phyloP scores from a whole-genome alignment of 2,113 vertebrate species.

The Actenoides hombroni region DNA sequence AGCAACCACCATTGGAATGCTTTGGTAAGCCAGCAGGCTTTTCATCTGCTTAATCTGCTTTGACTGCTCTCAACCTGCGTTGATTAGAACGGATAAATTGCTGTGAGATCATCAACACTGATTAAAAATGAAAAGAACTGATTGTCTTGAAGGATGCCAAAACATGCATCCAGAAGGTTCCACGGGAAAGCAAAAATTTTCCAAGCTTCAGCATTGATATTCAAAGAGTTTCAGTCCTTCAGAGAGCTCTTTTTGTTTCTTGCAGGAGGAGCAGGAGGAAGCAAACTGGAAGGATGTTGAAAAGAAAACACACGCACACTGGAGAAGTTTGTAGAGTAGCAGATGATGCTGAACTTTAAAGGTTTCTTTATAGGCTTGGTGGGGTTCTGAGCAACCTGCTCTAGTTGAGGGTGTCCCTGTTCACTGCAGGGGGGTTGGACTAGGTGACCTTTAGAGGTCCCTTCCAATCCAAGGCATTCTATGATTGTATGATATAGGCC shows the following conservation, averaged over 20 bases:
- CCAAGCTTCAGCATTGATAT: not conserved
- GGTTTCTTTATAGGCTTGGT: not conserved
- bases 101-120: conserved; percentile 15
- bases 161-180: not conserved
- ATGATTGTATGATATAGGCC: too few relatives aligned
- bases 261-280: not conserved
- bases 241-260: not conserved
- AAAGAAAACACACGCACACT: not conserved
- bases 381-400: too few relatives aligned
- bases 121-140: conserved; percentile 31
- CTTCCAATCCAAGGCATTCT: too few relatives aligned
- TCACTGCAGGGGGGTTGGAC: too few relatives aligned
- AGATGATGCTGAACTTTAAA: not conserved
- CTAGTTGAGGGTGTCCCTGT: too few relatives aligned
- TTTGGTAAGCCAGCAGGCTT: conserved; percentile 36
- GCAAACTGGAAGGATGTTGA: not conserved
- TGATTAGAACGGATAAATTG: conserved; percentile 54
- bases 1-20: not conserved
- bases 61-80: not conserved
- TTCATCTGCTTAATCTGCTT: conserved; percentile 44
- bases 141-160: conserved; percentile 1
- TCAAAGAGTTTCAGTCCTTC: not conserved
- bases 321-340: not conserved
- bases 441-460: too few relatives aligned
- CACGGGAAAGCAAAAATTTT: not conserved